A percentile compares a stretch with the other conserved stretches of the same genome.
Conservation (phyloP, 2,113 vertebrate genomes). For the Upupa epops region DNA sequence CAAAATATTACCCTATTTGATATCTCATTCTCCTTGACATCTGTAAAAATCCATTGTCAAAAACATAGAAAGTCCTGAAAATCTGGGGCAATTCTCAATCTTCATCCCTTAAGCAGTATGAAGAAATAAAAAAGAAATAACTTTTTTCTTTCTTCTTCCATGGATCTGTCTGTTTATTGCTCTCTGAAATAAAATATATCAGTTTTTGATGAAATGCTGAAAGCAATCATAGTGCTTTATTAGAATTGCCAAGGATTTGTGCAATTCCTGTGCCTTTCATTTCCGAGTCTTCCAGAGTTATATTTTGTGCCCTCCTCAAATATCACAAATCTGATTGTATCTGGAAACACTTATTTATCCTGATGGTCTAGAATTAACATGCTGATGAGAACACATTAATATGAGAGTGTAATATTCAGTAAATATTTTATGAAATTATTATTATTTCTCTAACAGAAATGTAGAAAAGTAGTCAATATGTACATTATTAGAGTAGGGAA, state of each 20-base stretch:
- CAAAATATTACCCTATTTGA: background rate
- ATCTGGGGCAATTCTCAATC: rapidly evolving
- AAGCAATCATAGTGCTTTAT: background rate
- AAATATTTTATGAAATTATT: background rate
- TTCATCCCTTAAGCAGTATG: background rate
- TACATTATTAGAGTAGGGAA: background rate
- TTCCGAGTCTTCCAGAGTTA: background rate
- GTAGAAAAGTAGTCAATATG: background rate
- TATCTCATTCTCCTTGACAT: background rate
- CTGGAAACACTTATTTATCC: background rate
- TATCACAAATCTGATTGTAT: background rate
- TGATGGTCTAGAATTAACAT: background rate
- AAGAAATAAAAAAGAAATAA: background rate
- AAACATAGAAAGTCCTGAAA: background rate
- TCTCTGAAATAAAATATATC: background rate
- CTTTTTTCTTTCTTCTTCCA: background rate
- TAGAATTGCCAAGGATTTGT: background rate
- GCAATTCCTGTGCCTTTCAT: background rate
- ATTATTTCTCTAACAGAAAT: background rate
- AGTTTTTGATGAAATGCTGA: background rate
- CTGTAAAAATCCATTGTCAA: background rate
- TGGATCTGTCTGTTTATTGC: background rate
- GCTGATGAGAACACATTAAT: background rate
- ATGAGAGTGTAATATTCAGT: background rate
- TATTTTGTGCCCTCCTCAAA: background rate